Base-by-base conservation (phyloP, 2,113 vertebrate genomes). In the Setophaga kirtlandii region DNA sequence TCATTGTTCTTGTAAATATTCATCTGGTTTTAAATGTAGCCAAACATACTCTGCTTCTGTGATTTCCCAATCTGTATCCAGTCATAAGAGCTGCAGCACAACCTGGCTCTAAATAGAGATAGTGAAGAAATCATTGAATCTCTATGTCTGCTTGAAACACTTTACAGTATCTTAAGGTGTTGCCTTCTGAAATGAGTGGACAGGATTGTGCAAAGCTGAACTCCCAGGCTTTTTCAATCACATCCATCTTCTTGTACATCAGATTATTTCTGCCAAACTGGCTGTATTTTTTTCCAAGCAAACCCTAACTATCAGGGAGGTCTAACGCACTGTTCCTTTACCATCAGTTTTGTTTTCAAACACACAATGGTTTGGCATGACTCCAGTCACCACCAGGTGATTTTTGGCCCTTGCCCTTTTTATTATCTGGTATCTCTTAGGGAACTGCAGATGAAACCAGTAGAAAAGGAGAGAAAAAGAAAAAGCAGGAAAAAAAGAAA, bases 361-460 rank as follows among this genome's bases (percentile, higher is more conserved):
- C 78, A 84, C 52, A 97, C 91, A 96, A 95, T 90, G 86, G 96
- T 91, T 95, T 98, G 98, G 98, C 96, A 37, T 18, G 55, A 74
- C 70, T 97, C 97, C 97, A 98, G 88, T 39, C 89, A 76, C 68
- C 95, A 95, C 96, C 97, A 98, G 98, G 96, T 98, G 98, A 97
- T 89, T 93, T 82, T 87, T 96, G 95, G 97, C 97, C 97, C 52
- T 91, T 95, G 96, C 89, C 96, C 90, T 84, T 94, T 96, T 77
- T 96, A 96, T 97, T 96, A 95, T 97, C 94, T 94, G 50, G 88
- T 96, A 94, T 94, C 92, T 90, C 83, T 94, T 94, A 84, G 94
- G 76, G 95, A 96, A 93, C 96, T 87, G 50, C 90, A 93, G 73
- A 96, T 92, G 55, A 97, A 96, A 90, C 96, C 90, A 96, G 89